Evolutionary conservation across 2,888 invertebrate genomes (phyloP), one percentile per base, ranked within the genome.

Genomic region (Lasioglossum calceatum): DNA sequence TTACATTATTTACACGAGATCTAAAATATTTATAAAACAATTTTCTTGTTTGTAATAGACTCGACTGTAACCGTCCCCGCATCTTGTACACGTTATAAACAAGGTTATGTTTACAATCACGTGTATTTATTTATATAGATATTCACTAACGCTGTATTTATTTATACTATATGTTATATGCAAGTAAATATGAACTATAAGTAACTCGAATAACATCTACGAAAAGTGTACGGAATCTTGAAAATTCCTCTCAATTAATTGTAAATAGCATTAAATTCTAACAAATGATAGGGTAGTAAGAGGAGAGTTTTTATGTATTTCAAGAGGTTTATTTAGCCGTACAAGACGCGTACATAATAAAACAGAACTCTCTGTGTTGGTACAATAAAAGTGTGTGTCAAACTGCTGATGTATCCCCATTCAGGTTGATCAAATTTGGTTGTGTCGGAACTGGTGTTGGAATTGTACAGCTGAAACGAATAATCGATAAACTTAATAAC

Each of bases 301-400:
- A 61, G 14, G 12, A 16, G 12, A 19, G 16, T 36, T 50, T 32
- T 80, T 10, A 70, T 85, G 87, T 90, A 90, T 90, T 89, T 89
- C 90, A 87, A 82, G 92, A 88, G 32, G 75, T 93, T 92, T 93
- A 93, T 93, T 93, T 75, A 91, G 90, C 90, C 81, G 90, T 86
- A 88, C 91, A 92, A 90, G 91, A 82, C 87, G 86, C 79, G 82
- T 87, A 84, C 82, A 88, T 91, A 92, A 88, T 84, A 88, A 90
- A 92, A 89, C 85, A 76, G 77, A 78, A 72, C 85, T 92, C 91
- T 92, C 91, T 85, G 89, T 81, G 78, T 80, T 89, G 87, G 89
- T 85, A 86, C 75, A 10, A 79, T 75, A 58, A 50, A 36, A 67
- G 44, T 27, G 36, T 39, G 44, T 70, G 32, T 71, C 19, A 27